A percentile compares a stretch with the other conserved stretches of the same genome.
Evolutionary conservation across 2,797 vertebrate genomes (phyloP).

Genomic region (Geotrypetes seraphini): DNA sequence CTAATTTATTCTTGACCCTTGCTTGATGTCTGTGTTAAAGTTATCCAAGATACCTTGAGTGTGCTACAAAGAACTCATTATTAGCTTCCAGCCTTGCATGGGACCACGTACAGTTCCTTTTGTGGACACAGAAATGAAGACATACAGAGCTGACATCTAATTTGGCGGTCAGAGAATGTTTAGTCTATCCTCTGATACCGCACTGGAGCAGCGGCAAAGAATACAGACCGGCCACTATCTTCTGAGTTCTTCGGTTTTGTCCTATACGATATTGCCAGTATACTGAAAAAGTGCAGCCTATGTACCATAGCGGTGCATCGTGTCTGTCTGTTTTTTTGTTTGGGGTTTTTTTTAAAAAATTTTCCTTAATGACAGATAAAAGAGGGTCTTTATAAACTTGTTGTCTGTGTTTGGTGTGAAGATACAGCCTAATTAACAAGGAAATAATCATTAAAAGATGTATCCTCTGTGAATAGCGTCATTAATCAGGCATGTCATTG

Average conservation of each 20-base stretch:
- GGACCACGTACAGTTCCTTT: no score
- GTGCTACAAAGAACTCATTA: background rate
- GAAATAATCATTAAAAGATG: conserved; percentile 43
- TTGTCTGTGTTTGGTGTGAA: conserved; percentile 21
- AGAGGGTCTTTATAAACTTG: conserved; percentile 2
- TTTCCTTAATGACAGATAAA: conserved; percentile 10
- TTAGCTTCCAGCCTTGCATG: accelerated
- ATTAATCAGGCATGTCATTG: conserved; percentile 24
- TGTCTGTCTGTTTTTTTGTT: background rate
- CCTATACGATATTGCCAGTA: background rate
- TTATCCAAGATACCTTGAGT: background rate
- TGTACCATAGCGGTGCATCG: background rate
- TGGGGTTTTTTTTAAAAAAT: no score
- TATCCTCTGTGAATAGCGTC: conserved; percentile 6
- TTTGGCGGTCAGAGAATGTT: background rate
- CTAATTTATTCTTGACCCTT: no score
- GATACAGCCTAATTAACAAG: conserved; percentile 38
- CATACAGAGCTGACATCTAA: background rate
- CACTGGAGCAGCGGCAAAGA: no score
- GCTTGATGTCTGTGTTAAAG: background rate
- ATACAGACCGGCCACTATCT: background rate
- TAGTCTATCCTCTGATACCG: background rate
- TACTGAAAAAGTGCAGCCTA: background rate
- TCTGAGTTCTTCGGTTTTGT: background rate
- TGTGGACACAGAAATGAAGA: no score